These are phyloP conservation scores for Dreissena rostriformis DNA, from an alignment of 1,140 invertebrate species.

Conservation along the genomic window DNA sequence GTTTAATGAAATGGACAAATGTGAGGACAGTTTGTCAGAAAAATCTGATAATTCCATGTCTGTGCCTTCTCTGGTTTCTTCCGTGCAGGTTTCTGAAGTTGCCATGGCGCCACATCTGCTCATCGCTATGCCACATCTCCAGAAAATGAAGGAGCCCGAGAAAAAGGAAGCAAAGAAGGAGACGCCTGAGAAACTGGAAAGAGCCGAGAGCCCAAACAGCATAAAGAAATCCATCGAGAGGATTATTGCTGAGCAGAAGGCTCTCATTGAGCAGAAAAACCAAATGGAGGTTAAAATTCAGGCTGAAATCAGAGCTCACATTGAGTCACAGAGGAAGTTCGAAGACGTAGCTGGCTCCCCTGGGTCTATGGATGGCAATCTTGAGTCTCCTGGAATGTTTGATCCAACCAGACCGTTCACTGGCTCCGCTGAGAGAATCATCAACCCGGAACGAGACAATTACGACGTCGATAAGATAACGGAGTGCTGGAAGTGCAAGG, in stretches of 20 bases:
- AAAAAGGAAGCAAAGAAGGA: not conserved
- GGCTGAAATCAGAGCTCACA: slow-evolving; percentile 45
- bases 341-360: slow-evolving; percentile 15
- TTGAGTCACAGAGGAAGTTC: slow-evolving; percentile 32
- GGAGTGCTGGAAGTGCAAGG: slow-evolving; percentile 76
- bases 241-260: slow-evolving; percentile 52
- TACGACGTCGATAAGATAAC: slow-evolving; percentile 77
- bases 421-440: slow-evolving; percentile 66
- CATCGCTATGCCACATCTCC: slow-evolving; percentile 18
- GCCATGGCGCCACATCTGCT: slow-evolving; percentile 35
- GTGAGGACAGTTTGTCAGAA: slow-evolving; percentile 11
- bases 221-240: slow-evolving; percentile 53
- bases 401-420: slow-evolving; percentile 56
- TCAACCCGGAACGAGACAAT: slow-evolving; percentile 74
- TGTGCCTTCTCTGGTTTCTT: not conserved
- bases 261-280: slow-evolving; percentile 47
- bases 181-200: not conserved
- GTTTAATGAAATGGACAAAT: slow-evolving; percentile 20
- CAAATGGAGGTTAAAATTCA: slow-evolving; percentile 52
- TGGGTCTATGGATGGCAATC: slow-evolving; percentile 12
- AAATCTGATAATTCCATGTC: slow-evolving; percentile 16
- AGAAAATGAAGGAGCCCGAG: not conserved
- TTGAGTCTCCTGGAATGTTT: slow-evolving; percentile 17
- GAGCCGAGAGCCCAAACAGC: slow-evolving; percentile 22
- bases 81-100: not conserved